Percentiles rank a stretch among this genome's conserved stretches.
Conservation (phyloP, 2,888 invertebrate species). For the Dastarcus helophoroides region DNA sequence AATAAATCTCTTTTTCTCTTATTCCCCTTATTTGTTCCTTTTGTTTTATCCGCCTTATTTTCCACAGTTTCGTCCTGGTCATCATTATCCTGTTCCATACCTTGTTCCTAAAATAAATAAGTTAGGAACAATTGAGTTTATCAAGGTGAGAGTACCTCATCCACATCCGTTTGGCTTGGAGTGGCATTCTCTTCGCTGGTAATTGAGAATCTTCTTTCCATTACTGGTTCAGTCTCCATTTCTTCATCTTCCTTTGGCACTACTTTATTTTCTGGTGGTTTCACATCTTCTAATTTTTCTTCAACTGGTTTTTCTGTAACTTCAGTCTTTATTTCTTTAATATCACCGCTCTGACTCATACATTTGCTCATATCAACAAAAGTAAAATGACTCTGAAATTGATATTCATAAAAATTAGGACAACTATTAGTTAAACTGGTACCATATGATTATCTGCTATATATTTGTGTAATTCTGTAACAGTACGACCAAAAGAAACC, state of each 20-base stretch:
- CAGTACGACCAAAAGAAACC: constrained; percentile 53
- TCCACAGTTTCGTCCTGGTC: constrained; percentile 31
- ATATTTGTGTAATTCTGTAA: constrained; percentile 53
- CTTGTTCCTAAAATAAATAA: constrained; percentile 19
- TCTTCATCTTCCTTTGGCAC: constrained; percentile 37
- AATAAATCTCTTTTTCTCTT: constrained; percentile 63
- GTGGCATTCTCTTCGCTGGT: constrained; percentile 32
- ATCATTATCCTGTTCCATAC: constrained; percentile 32
- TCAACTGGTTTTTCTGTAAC: constrained; percentile 32
- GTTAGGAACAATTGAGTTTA: constrained; percentile 5
- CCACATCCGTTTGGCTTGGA: constrained; percentile 32
- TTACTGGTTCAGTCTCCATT: constrained; percentile 25
- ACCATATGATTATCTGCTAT: constrained; percentile 47
- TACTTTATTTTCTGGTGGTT: constrained; percentile 26
- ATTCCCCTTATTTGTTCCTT: constrained; percentile 21
- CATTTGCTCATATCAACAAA: constrained; percentile 33
- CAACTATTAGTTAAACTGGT: constrained; percentile 12
- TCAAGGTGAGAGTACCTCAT: constrained; percentile 25
- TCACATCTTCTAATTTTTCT: background rate
- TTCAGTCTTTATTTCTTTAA: constrained; percentile 26
- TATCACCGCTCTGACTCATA: constrained; percentile 24
- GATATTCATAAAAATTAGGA: constrained; percentile 10
- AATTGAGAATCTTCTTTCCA: constrained; percentile 30
- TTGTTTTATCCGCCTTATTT: constrained; percentile 24
- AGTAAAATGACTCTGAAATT: constrained; percentile 31